phyloP scores from a whole-genome alignment of 2,888 invertebrate species.

The Alcis repandata region DNA sequence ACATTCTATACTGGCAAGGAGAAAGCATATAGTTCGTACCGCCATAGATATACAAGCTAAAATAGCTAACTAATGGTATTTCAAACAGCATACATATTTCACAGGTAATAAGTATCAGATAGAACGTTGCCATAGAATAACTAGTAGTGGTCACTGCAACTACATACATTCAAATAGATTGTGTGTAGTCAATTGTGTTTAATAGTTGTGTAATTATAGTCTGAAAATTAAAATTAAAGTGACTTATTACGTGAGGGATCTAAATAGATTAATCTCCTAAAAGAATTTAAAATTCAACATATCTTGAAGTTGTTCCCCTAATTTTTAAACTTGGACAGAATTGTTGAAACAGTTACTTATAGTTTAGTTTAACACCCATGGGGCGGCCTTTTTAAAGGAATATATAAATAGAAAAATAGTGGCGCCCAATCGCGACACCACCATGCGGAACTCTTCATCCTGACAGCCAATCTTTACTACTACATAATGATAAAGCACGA shows the following conservation, averaged over 20 bases:
- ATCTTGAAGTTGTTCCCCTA: too few species aligned
- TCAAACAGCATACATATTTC: slow-evolving; percentile 36
- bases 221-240: not conserved
- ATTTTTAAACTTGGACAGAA: not conserved
- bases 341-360: slow-evolving; percentile 49
- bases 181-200: slow-evolving; percentile 9
- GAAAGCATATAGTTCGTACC: slow-evolving; percentile 43
- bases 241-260: not conserved
- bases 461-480: slow-evolving; percentile 50
- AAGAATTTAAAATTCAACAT: too few species aligned
- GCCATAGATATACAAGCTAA: slow-evolving; percentile 45
- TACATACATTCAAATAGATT: slow-evolving; percentile 38
- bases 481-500: not conserved
- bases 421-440: slow-evolving; percentile 61
- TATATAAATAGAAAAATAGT: slow-evolving; percentile 67
- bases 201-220: not conserved
- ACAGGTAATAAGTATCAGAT: slow-evolving; percentile 44
- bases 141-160: slow-evolving; percentile 37
- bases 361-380: slow-evolving; percentile 52
- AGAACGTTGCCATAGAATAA: slow-evolving; percentile 22
- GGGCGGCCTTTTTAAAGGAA: slow-evolving; percentile 72
- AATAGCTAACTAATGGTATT: slow-evolving; percentile 41
- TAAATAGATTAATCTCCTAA: too few species aligned
- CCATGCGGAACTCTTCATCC: slow-evolving; percentile 59
- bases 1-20: slow-evolving; percentile 54